These are phyloP conservation scores for Falco punctatus DNA, from an alignment of 2,113 vertebrate genomes.

Conservation along the genomic window DNA sequence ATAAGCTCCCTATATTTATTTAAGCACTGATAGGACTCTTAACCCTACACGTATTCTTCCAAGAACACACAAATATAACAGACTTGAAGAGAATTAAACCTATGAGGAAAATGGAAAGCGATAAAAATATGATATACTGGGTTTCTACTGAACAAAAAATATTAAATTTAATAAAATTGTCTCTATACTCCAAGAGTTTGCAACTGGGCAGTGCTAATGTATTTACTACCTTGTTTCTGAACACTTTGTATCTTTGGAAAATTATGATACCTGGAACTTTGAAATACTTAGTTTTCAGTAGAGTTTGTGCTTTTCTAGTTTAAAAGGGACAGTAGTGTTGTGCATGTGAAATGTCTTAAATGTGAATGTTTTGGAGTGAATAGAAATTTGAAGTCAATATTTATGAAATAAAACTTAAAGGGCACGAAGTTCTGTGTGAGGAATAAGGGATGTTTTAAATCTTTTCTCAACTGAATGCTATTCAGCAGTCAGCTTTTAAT, in stretches of 20 bases:
- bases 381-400: conserved; percentile 1
- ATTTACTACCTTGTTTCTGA: conserved; percentile 44
- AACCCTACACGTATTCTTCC: neutral
- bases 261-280: neutral
- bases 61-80: conserved; percentile 34
- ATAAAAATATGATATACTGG: neutral
- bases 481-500: neutral
- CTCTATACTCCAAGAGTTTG: neutral
- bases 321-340: conserved; percentile 6
- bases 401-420: conserved; percentile 5
- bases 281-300: conserved; percentile 15
- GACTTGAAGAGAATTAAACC: neutral
- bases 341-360: conserved; percentile 48
- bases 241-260: neutral
- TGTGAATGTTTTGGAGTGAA: conserved; percentile 49
- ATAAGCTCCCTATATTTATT: neutral
- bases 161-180: neutral
- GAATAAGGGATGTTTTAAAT: neutral
- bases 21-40: neutral
- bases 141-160: conserved; percentile 22
- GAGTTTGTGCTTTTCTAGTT: conserved; percentile 44
- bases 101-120: neutral
- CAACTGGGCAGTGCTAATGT: neutral
- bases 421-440: neutral
- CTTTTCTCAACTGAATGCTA: neutral